phyloP scores from a whole-genome alignment of 2,797 vertebrate species.

The Esox masquinongy region DNA sequence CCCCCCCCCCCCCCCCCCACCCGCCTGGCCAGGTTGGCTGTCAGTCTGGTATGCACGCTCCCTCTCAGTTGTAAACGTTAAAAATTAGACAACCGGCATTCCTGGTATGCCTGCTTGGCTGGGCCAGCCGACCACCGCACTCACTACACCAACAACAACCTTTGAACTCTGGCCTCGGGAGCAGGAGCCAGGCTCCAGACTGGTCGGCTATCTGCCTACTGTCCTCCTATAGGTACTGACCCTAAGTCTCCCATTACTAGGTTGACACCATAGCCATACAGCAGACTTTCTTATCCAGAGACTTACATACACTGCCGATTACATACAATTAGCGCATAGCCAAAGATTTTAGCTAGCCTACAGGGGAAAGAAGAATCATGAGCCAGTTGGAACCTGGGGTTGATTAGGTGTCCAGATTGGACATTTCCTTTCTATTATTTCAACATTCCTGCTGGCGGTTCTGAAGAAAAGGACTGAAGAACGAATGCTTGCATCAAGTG shows the following conservation, averaged over 20 bases:
- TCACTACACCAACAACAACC: background rate
- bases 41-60: conserved; percentile 20
- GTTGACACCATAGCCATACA: no score
- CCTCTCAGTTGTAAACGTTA: conserved; percentile 55
- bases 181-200: background rate
- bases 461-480: background rate
- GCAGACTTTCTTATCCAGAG: no score
- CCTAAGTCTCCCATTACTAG: background rate
- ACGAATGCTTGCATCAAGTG: background rate
- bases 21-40: conserved; percentile 9
- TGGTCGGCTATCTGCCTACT: background rate
- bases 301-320: no score
- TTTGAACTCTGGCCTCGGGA: background rate
- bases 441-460: no score
- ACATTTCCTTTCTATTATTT: no score
- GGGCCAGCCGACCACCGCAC: background rate
- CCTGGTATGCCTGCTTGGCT: background rate
- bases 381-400: no score
- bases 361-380: no score
- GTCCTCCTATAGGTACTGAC: background rate
- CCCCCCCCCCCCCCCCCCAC: conserved; percentile 15
- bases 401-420: no score
- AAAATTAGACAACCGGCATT: conserved; percentile 64
- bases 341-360: no score
- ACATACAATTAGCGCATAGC: no score